These are phyloP conservation scores for Tetragnatha montana DNA, from an alignment of 2,888 invertebrate genomes.

Conservation along the genomic window DNA sequence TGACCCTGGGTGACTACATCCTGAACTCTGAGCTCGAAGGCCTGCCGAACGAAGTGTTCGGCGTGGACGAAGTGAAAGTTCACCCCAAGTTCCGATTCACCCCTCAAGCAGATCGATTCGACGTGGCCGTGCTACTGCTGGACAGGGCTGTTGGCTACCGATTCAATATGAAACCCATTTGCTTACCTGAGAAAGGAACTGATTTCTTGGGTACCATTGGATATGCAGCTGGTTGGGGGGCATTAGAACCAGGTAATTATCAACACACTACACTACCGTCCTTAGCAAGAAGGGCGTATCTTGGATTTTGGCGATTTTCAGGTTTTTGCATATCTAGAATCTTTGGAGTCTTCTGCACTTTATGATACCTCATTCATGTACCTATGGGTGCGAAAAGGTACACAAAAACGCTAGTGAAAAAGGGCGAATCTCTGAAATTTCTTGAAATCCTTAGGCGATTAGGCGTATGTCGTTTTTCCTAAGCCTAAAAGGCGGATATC, in stretches of 20 bases:
- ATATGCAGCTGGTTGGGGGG: conserved; percentile 96
- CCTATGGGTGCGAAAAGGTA: too few relatives aligned
- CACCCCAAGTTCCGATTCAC: conserved; percentile 95
- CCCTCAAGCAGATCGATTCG: conserved; percentile 88
- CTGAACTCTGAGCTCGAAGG: conserved; percentile 95
- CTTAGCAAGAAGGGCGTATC: too few relatives aligned
- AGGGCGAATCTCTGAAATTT: too few relatives aligned
- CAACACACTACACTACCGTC: too few relatives aligned
- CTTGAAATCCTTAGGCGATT: too few relatives aligned
- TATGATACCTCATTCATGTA: too few relatives aligned
- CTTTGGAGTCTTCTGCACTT: too few relatives aligned
- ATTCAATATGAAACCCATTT: conserved; percentile 88
- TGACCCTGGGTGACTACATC: conserved; percentile 93
- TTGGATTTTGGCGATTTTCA: too few relatives aligned
- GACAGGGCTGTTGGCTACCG: conserved; percentile 86
- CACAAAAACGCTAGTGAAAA: too few relatives aligned
- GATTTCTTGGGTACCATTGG: conserved; percentile 93
- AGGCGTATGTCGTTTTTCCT: too few relatives aligned
- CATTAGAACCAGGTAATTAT: conserved; percentile 81
- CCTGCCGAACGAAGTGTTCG: conserved; percentile 92
- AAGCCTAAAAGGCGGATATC: too few relatives aligned
- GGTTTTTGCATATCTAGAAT: too few relatives aligned
- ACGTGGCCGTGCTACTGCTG: conserved; percentile 88
- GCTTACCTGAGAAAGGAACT: conserved; percentile 91
- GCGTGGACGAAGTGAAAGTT: conserved; percentile 91